Conservation (phyloP, 2,797 vertebrate genomes). For the Paedocypris micromegethes region DNA sequence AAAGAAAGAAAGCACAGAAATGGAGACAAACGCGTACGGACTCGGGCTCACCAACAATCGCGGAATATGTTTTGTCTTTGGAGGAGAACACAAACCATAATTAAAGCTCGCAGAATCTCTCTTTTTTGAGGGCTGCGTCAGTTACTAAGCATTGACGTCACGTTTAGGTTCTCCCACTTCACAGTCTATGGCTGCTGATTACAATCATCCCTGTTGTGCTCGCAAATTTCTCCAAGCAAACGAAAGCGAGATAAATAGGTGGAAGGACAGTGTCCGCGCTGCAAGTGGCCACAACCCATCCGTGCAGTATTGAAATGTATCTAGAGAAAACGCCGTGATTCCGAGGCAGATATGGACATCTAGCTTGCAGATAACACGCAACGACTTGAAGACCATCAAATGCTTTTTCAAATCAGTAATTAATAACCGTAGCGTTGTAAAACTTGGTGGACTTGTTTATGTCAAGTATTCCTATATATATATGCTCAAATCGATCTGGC, state of each 20-base stretch:
- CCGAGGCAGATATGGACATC: slow-evolving; percentile 25
- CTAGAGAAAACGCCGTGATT: slow-evolving; percentile 20
- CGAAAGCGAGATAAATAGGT: slow-evolving; percentile 32
- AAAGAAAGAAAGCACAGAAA: background rate
- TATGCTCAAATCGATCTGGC: background rate
- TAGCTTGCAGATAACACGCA: slow-evolving; percentile 5
- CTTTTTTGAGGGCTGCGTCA: slow-evolving; percentile 88
- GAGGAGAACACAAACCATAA: slow-evolving; percentile 57
- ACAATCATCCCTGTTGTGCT: slow-evolving; percentile 73
- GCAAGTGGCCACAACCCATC: slow-evolving; percentile 5
- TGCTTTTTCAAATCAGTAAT: too few species aligned
- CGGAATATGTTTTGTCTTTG: slow-evolving; percentile 16
- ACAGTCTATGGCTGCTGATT: slow-evolving; percentile 84
- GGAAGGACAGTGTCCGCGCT: background rate
- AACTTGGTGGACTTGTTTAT: too few species aligned
- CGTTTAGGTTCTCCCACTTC: slow-evolving; percentile 97
- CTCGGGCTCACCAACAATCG: slow-evolving; percentile 3
- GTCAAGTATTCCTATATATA: slow-evolving; percentile 2
- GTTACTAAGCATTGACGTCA: slow-evolving; percentile 98
- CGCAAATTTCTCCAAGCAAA: slow-evolving; percentile 46
- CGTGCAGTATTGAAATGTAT: too few species aligned
- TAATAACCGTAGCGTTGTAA: too few species aligned
- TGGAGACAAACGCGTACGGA: slow-evolving; percentile 10
- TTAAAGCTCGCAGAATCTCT: slow-evolving; percentile 65
- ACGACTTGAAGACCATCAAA: background rate